phyloP scores from a whole-genome alignment of 2,797 vertebrate species.

The Sebastes matsubarae region DNA sequence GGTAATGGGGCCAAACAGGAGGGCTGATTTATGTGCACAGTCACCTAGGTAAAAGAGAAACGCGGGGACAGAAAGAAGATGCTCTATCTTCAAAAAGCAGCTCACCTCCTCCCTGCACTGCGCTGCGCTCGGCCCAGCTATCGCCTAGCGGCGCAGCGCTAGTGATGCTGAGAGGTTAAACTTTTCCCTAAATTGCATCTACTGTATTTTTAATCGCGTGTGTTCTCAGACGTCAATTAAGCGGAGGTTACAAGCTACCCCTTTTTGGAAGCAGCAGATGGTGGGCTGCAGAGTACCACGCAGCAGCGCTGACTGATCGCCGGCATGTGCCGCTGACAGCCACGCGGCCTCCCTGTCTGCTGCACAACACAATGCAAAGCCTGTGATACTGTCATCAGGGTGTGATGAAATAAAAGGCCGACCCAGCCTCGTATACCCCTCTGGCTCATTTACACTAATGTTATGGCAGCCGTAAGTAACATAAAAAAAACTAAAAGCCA shows the following conservation, averaged over 20 bases:
- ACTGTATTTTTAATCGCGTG: conserved; percentile 53
- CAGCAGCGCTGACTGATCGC: conserved; percentile 26
- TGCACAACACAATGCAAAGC: conserved; percentile 24
- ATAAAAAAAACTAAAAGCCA: conserved; percentile 7
- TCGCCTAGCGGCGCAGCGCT: background rate
- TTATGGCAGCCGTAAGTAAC: conserved; percentile 14
- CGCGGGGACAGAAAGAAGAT: background rate
- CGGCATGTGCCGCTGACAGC: conserved; percentile 29
- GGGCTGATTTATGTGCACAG: conserved; percentile 72
- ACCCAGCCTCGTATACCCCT: background rate
- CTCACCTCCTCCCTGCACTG: conserved; percentile 17
- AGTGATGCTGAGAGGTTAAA: conserved; percentile 2
- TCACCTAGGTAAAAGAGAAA: conserved; percentile 39
- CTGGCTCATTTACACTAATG: conserved; percentile 41
- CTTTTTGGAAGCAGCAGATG: conserved; percentile 38
- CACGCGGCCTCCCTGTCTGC: conserved; percentile 19
- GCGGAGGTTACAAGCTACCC: conserved; percentile 29
- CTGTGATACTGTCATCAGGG: background rate
- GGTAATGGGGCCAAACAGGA: conserved; percentile 75
- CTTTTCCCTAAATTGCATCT: conserved; percentile 16
- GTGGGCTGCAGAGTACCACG: conserved; percentile 12
- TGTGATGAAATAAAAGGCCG: conserved; percentile 11
- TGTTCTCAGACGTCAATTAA: conserved; percentile 34
- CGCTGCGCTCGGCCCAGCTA: conserved; percentile 4
- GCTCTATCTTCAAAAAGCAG: conserved; percentile 46